Evolutionary conservation across 2,113 vertebrate species (phyloP), one percentile per base, ranked within the genome.

Genomic region (Vidua chalybeata): DNA sequence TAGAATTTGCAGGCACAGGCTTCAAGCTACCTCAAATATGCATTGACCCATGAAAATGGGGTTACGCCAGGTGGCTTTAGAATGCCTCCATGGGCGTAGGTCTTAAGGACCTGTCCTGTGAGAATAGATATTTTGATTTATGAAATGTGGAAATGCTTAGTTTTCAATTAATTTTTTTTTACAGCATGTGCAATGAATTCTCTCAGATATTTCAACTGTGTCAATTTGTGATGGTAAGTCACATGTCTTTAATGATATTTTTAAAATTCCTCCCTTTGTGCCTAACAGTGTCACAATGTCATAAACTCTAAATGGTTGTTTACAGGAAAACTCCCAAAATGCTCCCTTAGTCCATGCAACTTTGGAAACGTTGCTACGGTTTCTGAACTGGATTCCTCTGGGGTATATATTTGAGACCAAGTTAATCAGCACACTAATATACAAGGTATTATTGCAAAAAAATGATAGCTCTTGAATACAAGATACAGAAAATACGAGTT

Each of bases 331-430:
- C 93, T 99, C 99, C 78, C 99, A 99, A 97, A 99, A 99, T 80
- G 99, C 99, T 87, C 99, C 99, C 16, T 98, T 99, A 97, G 99
- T 99, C 92, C 99, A 99, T 66, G 99, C 99, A 56, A 99, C 99
- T 41, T 98, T 99, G 97, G 99, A 99, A 98, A 99, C 99, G 2
- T 98, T 99, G 79, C 97, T 99, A 35, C 98, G 99, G 96, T 99
- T 99, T 96, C 98, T 99, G 80, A 99, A 99, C 98, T 99, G 99
- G 99, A 99, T 99, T 98, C 99, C 99, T 45, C 97, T 99, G 93
- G 99, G 99, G 55, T 99, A 99, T 97, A 99, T 99, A 96, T 99
- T 99, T 98, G 99, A 99, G 98, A 99, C 99, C 87, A 99, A 99
- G 97, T 98, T 99, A 95, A 99, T 99, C 97, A 99, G 99, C 98